These are phyloP conservation scores for Steinernema scapterisci DNA, from an alignment of 2,888 invertebrate genomes.

Conservation along the genomic window DNA sequence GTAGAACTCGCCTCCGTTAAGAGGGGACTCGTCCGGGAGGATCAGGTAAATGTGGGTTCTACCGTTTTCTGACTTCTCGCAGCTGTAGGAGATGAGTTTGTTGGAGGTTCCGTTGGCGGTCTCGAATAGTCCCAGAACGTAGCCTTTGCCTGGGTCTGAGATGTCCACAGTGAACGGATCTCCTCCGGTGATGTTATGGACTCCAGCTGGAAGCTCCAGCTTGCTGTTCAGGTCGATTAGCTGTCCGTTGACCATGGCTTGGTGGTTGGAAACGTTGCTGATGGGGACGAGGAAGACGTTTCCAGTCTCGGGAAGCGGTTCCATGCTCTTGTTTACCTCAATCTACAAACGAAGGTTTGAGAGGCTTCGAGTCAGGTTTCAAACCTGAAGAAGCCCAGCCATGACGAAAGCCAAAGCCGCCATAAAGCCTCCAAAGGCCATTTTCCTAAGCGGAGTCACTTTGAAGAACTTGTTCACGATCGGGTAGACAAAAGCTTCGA, in stretches of 20 bases:
- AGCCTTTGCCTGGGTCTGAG: conserved; percentile 44
- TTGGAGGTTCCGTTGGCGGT: conserved; percentile 36
- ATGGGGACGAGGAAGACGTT: conserved; percentile 43
- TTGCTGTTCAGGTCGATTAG: conserved; percentile 16
- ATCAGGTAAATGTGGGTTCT: conserved; percentile 54
- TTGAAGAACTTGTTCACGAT: conserved; percentile 67
- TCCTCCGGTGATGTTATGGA: conserved; percentile 26
- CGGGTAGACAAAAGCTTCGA: conserved; percentile 70
- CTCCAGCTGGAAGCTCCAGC: conserved; percentile 35
- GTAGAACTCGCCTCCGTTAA: conserved; percentile 45
- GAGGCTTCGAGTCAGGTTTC: not conserved
- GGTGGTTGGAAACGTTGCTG: conserved; percentile 36
- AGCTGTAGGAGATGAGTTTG: conserved; percentile 46
- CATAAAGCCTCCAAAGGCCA: conserved; percentile 81
- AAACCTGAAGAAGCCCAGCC: conserved; percentile 69
- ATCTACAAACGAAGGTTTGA: conserved; percentile 28
- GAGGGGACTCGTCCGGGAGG: conserved; percentile 42
- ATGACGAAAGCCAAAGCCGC: conserved; percentile 83
- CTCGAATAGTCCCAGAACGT: conserved; percentile 52
- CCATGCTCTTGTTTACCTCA: conserved; percentile 45
- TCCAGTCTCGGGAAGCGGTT: conserved; percentile 41
- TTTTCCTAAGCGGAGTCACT: conserved; percentile 81
- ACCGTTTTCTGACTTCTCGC: conserved; percentile 59
- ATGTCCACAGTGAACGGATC: conserved; percentile 7
- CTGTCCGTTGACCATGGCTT: conserved; percentile 28